Evolutionary conservation across 2,113 vertebrate species (phyloP).

Genomic region (Sapajus apella): DNA sequence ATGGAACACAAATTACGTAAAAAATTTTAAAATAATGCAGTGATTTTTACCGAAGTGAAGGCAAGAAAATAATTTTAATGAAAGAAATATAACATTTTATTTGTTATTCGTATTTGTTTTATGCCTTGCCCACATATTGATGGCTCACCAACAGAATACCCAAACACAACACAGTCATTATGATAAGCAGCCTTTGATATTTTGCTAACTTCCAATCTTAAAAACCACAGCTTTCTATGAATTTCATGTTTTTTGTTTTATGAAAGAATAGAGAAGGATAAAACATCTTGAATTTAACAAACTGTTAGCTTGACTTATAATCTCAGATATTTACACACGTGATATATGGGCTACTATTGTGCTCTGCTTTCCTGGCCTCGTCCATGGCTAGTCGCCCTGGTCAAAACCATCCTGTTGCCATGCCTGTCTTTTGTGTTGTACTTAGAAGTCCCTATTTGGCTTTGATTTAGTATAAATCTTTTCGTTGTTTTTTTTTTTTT

Average conservation of each 20-base stretch:
- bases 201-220: not conserved
- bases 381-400: fast-evolving
- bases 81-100: not conserved
- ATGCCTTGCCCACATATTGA: not conserved
- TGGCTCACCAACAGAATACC: not conserved
- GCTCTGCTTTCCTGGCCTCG: fast-evolving
- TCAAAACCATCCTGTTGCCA: fast-evolving
- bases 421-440: not conserved
- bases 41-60: not conserved
- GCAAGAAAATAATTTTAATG: not conserved
- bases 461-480: not conserved
- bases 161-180: fast-evolving
- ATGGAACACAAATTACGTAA: not conserved
- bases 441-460: not conserved
- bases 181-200: not conserved
- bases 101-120: not conserved
- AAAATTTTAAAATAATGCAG: not conserved
- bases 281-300: not conserved
- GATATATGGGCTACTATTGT: fast-evolving
- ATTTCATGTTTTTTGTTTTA: not conserved
- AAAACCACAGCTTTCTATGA: not conserved
- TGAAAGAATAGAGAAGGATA: not conserved
- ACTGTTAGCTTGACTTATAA: not conserved
- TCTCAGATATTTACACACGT: not conserved
- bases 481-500: not conserved